phyloP scores from a whole-genome alignment of 1,140 invertebrate genomes.

The Orchesella cincta region DNA sequence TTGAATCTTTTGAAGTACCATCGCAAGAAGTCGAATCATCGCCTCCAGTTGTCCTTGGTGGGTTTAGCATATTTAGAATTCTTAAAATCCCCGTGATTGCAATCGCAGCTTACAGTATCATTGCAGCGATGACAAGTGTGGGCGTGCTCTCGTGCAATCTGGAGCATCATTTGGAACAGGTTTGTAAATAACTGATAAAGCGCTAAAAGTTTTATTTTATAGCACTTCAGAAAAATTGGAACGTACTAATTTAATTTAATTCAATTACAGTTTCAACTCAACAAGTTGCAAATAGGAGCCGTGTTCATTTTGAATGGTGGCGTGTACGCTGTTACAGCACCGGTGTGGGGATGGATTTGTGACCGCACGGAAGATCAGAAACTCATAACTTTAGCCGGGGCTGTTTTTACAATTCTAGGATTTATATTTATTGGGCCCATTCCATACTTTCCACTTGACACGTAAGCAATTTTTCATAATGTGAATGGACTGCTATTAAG shows the following conservation, averaged over 20 bases:
- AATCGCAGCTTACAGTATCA: constrained; percentile 68
- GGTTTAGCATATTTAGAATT: constrained; percentile 58
- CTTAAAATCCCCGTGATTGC: constrained; percentile 71
- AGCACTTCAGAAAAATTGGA: background rate
- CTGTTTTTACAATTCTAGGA: constrained; percentile 65
- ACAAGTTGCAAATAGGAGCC: constrained; percentile 72
- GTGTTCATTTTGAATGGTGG: constrained; percentile 89
- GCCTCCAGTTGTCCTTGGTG: background rate
- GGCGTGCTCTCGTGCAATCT: constrained; percentile 78
- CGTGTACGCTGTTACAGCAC: constrained; percentile 77
- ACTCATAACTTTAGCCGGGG: constrained; percentile 67
- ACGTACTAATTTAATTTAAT: background rate
- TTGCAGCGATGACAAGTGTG: constrained; percentile 75
- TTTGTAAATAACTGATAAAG: too few species aligned
- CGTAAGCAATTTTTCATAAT: background rate
- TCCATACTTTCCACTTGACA: constrained; percentile 53
- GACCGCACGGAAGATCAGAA: constrained; percentile 68
- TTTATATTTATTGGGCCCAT: constrained; percentile 75
- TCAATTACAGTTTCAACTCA: constrained; percentile 64
- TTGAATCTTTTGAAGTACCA: background rate
- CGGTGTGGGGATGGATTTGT: constrained; percentile 78
- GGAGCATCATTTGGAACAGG: constrained; percentile 78
- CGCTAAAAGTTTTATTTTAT: background rate
- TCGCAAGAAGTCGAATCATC: background rate
- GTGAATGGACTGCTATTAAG: background rate